A percentile compares a stretch with the other conserved stretches of the same genome.
Evolutionary conservation across 1,140 invertebrate genomes (phyloP).

Genomic region (Scaptomyza graminum): DNA sequence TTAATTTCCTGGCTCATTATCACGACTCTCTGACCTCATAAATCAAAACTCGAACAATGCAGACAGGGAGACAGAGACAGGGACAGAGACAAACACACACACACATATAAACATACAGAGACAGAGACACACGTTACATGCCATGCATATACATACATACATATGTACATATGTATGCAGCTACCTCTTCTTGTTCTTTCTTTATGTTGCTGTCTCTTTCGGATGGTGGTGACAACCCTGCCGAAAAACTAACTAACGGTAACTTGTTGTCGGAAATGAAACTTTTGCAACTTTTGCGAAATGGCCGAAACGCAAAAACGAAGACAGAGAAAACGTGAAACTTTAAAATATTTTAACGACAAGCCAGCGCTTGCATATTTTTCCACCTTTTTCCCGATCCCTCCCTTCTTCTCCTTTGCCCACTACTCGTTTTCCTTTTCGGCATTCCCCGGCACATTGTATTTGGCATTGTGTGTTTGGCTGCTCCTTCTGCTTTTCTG

Average conservation of each 20-base stretch:
- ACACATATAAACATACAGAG: neutral
- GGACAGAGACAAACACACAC: slow-evolving; percentile 3
- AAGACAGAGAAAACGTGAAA: slow-evolving; percentile 46
- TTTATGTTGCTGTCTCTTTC: slow-evolving; percentile 5
- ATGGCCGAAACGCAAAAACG: slow-evolving; percentile 34
- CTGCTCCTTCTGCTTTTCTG: neutral
- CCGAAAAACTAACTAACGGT: slow-evolving; percentile 77
- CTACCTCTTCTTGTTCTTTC: neutral
- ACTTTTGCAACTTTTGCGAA: slow-evolving; percentile 71
- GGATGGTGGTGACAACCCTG: slow-evolving; percentile 68
- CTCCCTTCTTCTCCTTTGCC: neutral
- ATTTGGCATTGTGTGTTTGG: slow-evolving; percentile 40
- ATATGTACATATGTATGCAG: slow-evolving; percentile 49
- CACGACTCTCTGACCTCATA: slow-evolving; percentile 81
- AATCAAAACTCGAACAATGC: slow-evolving; percentile 71
- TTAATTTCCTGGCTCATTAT: slow-evolving; percentile 83
- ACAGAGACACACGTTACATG: slow-evolving; percentile 65
- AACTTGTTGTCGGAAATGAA: slow-evolving; percentile 82
- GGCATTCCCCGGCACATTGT: slow-evolving; percentile 16
- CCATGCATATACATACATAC: slow-evolving; percentile 54
- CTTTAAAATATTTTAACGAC: slow-evolving; percentile 75
- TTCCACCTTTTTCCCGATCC: slow-evolving; percentile 11
- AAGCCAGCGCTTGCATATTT: slow-evolving; percentile 50
- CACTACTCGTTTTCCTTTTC: neutral
- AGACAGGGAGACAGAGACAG: slow-evolving; percentile 41